A percentile compares a stretch with the other conserved stretches of the same genome.
phyloP scores from a whole-genome alignment of 2,888 invertebrate species.

The Hypena proboscidalis region DNA sequence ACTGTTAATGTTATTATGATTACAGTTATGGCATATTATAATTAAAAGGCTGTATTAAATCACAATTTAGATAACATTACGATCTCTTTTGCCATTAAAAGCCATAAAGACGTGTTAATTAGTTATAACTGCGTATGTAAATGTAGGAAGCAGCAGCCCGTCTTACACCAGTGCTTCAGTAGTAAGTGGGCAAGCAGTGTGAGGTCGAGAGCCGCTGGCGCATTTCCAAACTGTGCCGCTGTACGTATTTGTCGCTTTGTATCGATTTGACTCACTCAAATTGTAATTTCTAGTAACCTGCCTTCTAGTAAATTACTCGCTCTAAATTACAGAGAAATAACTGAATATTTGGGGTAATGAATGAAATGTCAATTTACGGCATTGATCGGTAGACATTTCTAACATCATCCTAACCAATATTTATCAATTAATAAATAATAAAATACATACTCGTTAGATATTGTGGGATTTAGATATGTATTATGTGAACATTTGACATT shows the following conservation, averaged over 20 bases:
- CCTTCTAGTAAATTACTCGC: conserved; percentile 1
- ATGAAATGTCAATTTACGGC: too few relatives aligned
- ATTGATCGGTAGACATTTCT: too few relatives aligned
- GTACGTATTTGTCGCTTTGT: conserved; percentile 62
- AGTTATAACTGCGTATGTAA: conserved; percentile 9
- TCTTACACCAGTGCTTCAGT: conserved; percentile 46
- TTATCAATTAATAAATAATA: too few relatives aligned
- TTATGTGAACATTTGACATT: too few relatives aligned
- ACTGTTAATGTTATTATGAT: too few relatives aligned
- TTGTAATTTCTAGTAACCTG: conserved; percentile 57
- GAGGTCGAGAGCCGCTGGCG: conserved; percentile 70
- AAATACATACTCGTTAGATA: too few relatives aligned
- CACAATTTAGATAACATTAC: too few relatives aligned
- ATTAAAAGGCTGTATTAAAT: too few relatives aligned
- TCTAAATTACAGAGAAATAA: conserved; percentile 1
- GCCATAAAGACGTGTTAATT: conserved; percentile 4
- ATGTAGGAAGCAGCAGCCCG: conserved; percentile 14
- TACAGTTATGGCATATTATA: background rate
- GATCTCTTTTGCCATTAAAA: conserved; percentile 16
- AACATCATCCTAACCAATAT: too few relatives aligned
- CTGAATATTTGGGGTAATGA: too few relatives aligned
- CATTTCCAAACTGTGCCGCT: conserved; percentile 64
- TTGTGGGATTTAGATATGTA: too few relatives aligned
- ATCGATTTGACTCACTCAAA: conserved; percentile 76
- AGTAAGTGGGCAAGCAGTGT: conserved; percentile 52